Percentiles rank a stretch among this genome's conserved stretches.
These are phyloP conservation scores for Meleagris gallopavo DNA, from an alignment of 2,113 vertebrate genomes.

Conservation along the genomic window DNA sequence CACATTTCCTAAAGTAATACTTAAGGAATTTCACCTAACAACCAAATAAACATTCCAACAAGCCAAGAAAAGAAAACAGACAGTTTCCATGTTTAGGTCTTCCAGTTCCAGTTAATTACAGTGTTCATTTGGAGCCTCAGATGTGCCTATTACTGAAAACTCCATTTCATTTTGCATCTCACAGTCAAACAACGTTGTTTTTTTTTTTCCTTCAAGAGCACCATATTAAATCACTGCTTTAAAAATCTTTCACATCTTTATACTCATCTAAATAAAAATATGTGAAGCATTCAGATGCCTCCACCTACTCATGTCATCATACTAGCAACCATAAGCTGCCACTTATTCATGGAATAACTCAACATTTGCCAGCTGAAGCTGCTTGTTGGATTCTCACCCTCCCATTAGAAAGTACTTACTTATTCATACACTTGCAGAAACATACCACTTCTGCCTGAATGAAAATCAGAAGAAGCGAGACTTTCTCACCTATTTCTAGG, in stretches of 20 bases:
- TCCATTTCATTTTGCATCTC: background rate
- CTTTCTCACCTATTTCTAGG: slow-evolving; percentile 6
- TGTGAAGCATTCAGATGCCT: background rate
- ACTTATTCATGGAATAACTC: background rate
- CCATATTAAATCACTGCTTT: background rate
- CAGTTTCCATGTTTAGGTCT: background rate
- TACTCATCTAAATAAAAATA: background rate
- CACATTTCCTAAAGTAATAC: background rate
- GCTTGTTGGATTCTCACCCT: background rate
- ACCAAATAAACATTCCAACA: background rate
- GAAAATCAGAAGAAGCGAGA: background rate
- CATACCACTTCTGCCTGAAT: background rate
- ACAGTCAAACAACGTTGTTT: background rate
- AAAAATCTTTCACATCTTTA: background rate
- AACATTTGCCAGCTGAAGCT: background rate
- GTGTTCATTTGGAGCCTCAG: background rate
- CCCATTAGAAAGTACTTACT: background rate
- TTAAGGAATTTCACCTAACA: background rate
- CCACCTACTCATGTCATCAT: background rate
- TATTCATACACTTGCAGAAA: background rate
- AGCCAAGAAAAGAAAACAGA: background rate
- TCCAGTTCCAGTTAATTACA: background rate
- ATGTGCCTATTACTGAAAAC: background rate
- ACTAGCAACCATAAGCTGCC: background rate
- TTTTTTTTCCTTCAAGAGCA: background rate